Evolutionary conservation across 2,888 invertebrate species (phyloP).

Genomic region (Ectropis crepuscularia): DNA sequence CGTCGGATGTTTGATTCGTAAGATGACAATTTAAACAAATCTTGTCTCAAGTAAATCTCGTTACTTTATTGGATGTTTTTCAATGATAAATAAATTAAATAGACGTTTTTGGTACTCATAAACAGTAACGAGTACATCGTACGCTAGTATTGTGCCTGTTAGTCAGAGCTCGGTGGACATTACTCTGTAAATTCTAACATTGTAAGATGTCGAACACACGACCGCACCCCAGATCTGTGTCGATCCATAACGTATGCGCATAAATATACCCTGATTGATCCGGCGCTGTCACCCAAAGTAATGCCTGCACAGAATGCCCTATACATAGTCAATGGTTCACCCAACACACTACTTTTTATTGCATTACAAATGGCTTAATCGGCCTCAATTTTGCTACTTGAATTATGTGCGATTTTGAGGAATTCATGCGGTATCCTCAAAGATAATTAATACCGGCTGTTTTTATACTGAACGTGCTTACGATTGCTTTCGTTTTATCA

Average conservation of each 20-base stretch:
- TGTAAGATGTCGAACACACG: slow-evolving; percentile 15
- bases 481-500: no score
- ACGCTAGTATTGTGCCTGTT: neutral
- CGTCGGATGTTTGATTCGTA: no score
- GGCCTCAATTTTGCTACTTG: slow-evolving; percentile 7
- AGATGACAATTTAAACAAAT: no score
- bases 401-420: slow-evolving; percentile 5
- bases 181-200: slow-evolving; percentile 7
- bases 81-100: no score
- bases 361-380: slow-evolving; percentile 30
- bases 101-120: no score
- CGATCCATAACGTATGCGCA: slow-evolving; percentile 22
- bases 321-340: slow-evolving; percentile 27
- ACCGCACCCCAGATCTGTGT: slow-evolving; percentile 25
- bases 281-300: slow-evolving; percentile 20
- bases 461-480: no score
- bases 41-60: no score
- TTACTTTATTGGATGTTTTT: no score
- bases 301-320: slow-evolving; percentile 28
- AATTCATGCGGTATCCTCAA: slow-evolving; percentile 5
- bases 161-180: neutral
- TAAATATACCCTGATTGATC: slow-evolving; percentile 26
- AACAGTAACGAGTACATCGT: neutral
- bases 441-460: neutral
- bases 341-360: slow-evolving; percentile 18